Evolutionary conservation across 2,888 invertebrate species (phyloP).

Genomic region (Callosobruchus maculatus): DNA sequence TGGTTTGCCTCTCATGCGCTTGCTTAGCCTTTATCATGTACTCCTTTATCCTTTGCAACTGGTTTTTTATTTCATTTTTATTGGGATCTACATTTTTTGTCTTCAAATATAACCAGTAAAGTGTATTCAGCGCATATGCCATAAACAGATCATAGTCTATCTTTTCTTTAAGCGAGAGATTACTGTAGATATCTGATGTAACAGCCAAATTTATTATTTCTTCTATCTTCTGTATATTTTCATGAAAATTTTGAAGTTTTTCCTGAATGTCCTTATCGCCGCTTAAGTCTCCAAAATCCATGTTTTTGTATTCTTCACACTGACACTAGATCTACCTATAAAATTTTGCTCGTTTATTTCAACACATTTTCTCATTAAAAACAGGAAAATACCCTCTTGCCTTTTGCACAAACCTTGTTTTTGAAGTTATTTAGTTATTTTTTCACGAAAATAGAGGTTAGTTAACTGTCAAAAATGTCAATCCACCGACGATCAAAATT

Average conservation of each 20-base stretch:
- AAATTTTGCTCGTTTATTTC: too few species aligned
- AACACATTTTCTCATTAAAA: too few species aligned
- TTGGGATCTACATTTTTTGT: conserved; percentile 68
- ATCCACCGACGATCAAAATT: too few species aligned
- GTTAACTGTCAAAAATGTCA: too few species aligned
- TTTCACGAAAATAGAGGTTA: too few species aligned
- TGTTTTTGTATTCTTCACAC: conserved; percentile 18
- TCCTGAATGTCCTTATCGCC: conserved; percentile 37
- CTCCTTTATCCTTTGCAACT: conserved; percentile 52
- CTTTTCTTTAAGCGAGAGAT: conserved; percentile 57
- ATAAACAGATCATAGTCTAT: conserved; percentile 65
- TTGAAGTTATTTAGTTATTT: too few species aligned
- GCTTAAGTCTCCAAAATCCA: conserved; percentile 41
- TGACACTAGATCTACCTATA: too few species aligned
- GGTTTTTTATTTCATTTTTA: conserved; percentile 55
- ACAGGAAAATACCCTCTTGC: too few species aligned
- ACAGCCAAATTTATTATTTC: conserved; percentile 33
- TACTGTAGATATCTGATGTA: conserved; percentile 48
- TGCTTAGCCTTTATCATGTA: conserved; percentile 56
- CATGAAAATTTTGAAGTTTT: conserved; percentile 40
- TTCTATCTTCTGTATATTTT: conserved; percentile 41
- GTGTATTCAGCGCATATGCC: conserved; percentile 65
- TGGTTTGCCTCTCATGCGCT: conserved; percentile 53
- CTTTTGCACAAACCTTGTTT: too few species aligned
- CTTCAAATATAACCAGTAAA: conserved; percentile 75